Evolutionary conservation across 2,888 invertebrate genomes (phyloP).

Genomic region (Phorcus lineatus): DNA sequence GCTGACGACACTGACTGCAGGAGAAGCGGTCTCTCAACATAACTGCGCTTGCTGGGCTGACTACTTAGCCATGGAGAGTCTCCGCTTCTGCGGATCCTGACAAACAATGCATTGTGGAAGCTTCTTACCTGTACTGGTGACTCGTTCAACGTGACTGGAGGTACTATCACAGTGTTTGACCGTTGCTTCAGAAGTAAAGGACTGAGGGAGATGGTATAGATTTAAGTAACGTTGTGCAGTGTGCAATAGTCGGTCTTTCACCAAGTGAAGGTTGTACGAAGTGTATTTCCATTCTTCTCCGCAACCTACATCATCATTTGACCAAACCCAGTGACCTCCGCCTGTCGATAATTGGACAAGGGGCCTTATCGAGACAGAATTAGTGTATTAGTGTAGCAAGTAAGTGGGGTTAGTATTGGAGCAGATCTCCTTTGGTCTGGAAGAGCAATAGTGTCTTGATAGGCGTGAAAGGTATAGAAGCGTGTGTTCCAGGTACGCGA

Average conservation of each 20-base stretch:
- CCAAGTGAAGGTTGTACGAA: background rate
- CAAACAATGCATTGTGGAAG: slow-evolving; percentile 1
- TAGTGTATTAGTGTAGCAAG: background rate
- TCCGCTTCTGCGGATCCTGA: background rate
- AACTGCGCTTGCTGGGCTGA: background rate
- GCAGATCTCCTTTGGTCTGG: background rate
- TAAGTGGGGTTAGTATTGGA: background rate
- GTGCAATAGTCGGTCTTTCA: background rate
- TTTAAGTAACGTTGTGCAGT: background rate
- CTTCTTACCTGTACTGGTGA: background rate
- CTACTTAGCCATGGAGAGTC: background rate
- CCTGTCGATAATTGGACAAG: background rate
- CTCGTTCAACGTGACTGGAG: background rate
- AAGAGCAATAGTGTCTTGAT: background rate
- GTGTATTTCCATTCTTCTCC: background rate
- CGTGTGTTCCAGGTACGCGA: background rate
- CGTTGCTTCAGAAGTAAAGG: background rate
- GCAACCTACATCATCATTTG: background rate
- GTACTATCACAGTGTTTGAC: background rate
- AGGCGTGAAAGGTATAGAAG: background rate
- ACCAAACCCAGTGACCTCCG: background rate
- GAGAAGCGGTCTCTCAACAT: background rate
- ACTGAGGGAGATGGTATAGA: background rate
- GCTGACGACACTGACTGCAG: background rate
- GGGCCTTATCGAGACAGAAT: background rate